Evolutionary conservation across 2,888 invertebrate species (phyloP).

Genomic region (Mythimna vitellina): DNA sequence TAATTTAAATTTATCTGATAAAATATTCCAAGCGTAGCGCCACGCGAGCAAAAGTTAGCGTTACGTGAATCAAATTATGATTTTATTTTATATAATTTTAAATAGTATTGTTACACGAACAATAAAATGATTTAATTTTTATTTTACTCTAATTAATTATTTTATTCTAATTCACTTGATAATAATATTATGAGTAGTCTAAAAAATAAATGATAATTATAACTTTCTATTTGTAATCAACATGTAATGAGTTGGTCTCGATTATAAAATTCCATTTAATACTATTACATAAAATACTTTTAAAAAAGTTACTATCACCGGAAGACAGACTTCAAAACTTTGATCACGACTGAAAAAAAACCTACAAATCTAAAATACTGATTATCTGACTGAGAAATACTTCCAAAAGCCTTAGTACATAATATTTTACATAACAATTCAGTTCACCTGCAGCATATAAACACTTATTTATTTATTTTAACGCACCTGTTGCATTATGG

Average conservation of each 20-base stretch:
- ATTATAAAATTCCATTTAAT: background rate
- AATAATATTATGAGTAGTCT: background rate
- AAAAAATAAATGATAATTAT: too few relatives aligned
- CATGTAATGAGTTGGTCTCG: too few relatives aligned
- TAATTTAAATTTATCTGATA: constrained; percentile 30
- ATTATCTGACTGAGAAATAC: background rate
- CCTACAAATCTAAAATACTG: constrained; percentile 5
- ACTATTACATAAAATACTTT: constrained; percentile 8
- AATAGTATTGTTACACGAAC: background rate
- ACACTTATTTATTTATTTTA: constrained; percentile 20
- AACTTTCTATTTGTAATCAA: too few relatives aligned
- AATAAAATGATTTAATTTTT: background rate
- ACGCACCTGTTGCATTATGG: constrained; percentile 9
- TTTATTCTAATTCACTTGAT: constrained; percentile 6
- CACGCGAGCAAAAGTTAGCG: constrained; percentile 4
- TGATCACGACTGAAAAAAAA: background rate
- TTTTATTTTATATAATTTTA: constrained; percentile 14
- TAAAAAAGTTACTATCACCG: background rate
- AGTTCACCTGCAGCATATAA: constrained; percentile 19
- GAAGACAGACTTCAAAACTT: background rate
- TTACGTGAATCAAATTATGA: constrained; percentile 38
- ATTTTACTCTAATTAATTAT: constrained; percentile 15
- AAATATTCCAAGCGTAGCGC: constrained; percentile 11
- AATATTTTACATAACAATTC: constrained; percentile 28
- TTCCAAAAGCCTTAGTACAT: constrained; percentile 26